Evolutionary conservation across 1,140 invertebrate species (phyloP), one percentile per base, ranked within the genome.

Genomic region (Aphelenchoides avenae): DNA sequence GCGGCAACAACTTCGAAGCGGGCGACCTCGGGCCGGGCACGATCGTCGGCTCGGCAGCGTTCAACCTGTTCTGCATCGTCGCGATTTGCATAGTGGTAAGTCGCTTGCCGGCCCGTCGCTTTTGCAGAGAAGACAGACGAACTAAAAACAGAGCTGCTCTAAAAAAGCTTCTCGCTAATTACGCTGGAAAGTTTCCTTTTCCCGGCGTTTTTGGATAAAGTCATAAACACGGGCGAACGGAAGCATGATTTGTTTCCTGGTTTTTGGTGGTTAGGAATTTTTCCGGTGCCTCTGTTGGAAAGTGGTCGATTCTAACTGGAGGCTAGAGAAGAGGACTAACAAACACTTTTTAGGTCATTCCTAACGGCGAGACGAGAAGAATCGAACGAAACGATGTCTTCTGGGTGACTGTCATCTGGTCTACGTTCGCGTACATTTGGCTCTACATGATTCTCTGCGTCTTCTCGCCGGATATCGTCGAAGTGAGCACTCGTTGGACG

Each of bases 1-100:
- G 73, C 47, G 73, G 70, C 30, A 78, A 78, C 33, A 66, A 75
- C 18, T 78, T 72, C 36, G 62, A 75, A 51, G 65, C 68, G 6
- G 75, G 76, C 18, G 80, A 79, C 30, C 62, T 81, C 22, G 80
- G 80, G 3, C 76, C 77, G 6, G 49, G 68, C 50, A 57, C 81
- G 1, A 82, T 82, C 58, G 77, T 82, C 26, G 81, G 81, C 30
- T 80, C 78, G 46, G 81, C 81, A 15, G 81, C 82, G 5, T 82
- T 81, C 61, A 82, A 82, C 61, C 55, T 82, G 27, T 75, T 70
- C 48, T 52, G 62, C 5, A 75, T 75, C 50, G 70, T 75, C 50
- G 72, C 65, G 6, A 56, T 75, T 30, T 75, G 72, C 47, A 76
- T 75, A 37, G 83, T 84, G 54, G 88, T 91, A 48, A 57, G 57